These are phyloP conservation scores for Cheilinus undulatus DNA, from an alignment of 2,113 vertebrate genomes.

Conservation along the genomic window DNA sequence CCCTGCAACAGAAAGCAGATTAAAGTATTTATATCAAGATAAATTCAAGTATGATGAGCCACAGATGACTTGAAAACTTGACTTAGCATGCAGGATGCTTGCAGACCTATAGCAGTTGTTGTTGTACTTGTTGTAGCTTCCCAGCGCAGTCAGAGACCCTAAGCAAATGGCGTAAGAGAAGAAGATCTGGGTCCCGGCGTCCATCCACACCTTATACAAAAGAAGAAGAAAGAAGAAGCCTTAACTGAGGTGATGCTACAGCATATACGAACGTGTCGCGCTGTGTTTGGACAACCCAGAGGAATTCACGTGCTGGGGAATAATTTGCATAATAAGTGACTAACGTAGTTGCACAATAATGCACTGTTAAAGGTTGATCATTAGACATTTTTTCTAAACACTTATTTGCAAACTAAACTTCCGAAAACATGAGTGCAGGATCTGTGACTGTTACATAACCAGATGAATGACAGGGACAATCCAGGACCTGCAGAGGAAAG, in stretches of 20 bases:
- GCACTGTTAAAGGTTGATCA: not conserved
- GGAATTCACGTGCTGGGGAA: constrained; percentile 3
- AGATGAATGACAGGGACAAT: not conserved
- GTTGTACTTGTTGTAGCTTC: constrained; percentile 97
- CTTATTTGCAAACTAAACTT: constrained; percentile 33
- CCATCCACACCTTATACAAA: constrained; percentile 93
- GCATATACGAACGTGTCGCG: not conserved
- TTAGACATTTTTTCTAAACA: constrained; percentile 7
- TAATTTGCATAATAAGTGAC: constrained; percentile 46
- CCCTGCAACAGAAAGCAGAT: constrained; percentile 79
- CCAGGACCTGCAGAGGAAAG: too few species aligned
- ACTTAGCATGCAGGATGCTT: not conserved
- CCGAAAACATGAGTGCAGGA: not conserved
- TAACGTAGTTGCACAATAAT: not conserved
- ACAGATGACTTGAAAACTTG: too few species aligned
- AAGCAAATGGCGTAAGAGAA: constrained; percentile 97
- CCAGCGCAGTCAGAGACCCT: constrained; percentile 93
- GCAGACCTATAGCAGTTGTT: constrained; percentile 96
- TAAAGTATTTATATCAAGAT: too few species aligned
- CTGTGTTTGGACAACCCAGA: constrained; percentile 7
- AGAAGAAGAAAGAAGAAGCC: not conserved
- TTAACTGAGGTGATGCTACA: not conserved
- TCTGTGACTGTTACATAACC: not conserved
- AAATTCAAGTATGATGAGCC: too few species aligned
- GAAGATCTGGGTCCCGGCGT: constrained; percentile 98